phyloP scores from a whole-genome alignment of 2,797 vertebrate genomes.

The Psittacula echo region DNA sequence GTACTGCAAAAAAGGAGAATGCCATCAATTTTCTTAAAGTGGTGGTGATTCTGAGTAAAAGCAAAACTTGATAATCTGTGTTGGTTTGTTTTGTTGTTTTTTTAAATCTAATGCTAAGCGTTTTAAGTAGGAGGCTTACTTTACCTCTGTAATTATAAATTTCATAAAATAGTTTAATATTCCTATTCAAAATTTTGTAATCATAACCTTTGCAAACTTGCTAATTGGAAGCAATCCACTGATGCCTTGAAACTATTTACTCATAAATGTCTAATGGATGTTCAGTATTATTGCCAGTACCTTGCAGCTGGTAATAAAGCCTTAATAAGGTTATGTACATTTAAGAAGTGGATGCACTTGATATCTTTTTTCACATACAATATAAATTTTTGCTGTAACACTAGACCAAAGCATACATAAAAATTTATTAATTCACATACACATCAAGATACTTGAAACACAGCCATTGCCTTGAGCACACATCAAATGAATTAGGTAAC shows the following conservation, averaged over 20 bases:
- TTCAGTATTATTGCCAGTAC: neutral
- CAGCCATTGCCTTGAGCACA: neutral
- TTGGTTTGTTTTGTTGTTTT: neutral
- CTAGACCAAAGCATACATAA: neutral
- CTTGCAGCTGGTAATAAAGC: constrained; percentile 17
- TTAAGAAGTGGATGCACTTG: neutral
- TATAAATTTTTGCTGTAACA: neutral
- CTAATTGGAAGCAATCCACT: neutral
- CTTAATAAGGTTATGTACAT: neutral
- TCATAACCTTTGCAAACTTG: neutral
- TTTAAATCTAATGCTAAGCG: neutral
- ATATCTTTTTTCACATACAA: neutral
- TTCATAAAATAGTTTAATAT: neutral
- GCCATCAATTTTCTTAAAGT: neutral
- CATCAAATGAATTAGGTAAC: neutral
- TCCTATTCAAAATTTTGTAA: neutral
- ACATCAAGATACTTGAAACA: neutral
- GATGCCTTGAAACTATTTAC: neutral
- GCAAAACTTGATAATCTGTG: neutral
- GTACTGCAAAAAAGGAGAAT: neutral
- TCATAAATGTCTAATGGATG: neutral
- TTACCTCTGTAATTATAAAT: neutral
- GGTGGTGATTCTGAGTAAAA: neutral
- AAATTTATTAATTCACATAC: neutral
- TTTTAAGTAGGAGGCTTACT: neutral